Evolutionary conservation across 2,888 invertebrate species (phyloP), one percentile per base, ranked within the genome.

Genomic region (Pseudoips prasinana): DNA sequence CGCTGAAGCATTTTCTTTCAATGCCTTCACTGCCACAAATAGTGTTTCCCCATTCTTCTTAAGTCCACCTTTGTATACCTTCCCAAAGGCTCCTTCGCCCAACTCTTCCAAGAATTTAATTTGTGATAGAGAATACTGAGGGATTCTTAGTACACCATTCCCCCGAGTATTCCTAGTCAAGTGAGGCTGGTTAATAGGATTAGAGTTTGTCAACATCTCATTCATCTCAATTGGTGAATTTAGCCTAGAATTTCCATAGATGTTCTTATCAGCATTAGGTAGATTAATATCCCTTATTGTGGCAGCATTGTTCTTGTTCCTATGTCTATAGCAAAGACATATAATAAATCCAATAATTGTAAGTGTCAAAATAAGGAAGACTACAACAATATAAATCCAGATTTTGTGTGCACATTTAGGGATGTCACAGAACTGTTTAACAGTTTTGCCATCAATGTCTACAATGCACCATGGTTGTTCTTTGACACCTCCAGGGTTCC

Each of bases 61-160:
- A 32, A 98, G 86, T 72, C 98, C 96, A 0, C 98, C 98, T 83
- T 97, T 97, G 76, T 97, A 99, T 0, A 98, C 98, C 89, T 97
- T 98, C 79, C 98, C 98, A 77, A 98, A 99, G 17, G 98, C 97
- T 7, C 99, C 98, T 85, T 98, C 98, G 10, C 98, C 98, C 17
- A 98, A 85, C 76, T 98, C 96, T 72, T 97, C 96, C 26, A 96
- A 90, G 70, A 98, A 96, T 48, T 93, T 91, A 0, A 97, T 94
- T 74, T 96, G 95, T 39, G 94, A 93, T 39, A 96, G 88, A 0
- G 95, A 94, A 71, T 96, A 97, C 61, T 98, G 97, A 1, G 96
- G 93, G 24, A 97, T 94, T 58, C 94, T 84, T 1, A 92, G 71
- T 0, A 86, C 74, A 19, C 85, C 87, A 64, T 90, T 90, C 7